phyloP scores from a whole-genome alignment of 2,113 vertebrate species.

The Cochlearius cochlearius region DNA sequence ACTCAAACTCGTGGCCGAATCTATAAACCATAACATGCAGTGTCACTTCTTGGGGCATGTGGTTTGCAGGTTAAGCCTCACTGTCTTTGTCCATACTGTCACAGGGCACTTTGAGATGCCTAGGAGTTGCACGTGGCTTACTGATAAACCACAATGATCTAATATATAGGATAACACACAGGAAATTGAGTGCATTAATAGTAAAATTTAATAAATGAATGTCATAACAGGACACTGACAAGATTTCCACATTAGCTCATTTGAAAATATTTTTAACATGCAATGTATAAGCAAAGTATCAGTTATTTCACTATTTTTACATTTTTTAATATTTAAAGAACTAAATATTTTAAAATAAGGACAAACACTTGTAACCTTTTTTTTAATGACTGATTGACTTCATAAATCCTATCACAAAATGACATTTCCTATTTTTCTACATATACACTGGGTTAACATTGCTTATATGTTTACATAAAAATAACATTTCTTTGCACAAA shows the following conservation, averaged over 20 bases:
- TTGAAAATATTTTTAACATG: background rate
- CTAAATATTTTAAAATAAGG: background rate
- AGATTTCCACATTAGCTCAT: background rate
- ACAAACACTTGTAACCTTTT: background rate
- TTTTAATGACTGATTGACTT: background rate
- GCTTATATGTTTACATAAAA: slow-evolving; percentile 28
- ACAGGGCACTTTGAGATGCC: background rate
- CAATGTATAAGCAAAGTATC: background rate
- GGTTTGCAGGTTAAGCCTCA: background rate
- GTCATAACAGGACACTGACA: background rate
- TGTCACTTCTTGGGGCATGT: background rate
- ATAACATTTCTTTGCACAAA: slow-evolving; percentile 14
- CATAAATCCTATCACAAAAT: background rate
- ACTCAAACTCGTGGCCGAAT: background rate
- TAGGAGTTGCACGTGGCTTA: background rate
- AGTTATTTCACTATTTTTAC: background rate
- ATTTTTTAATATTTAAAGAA: background rate
- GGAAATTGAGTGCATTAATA: background rate
- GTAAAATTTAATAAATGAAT: background rate
- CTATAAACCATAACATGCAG: background rate
- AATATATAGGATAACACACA: background rate
- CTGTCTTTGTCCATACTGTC: background rate
- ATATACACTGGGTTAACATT: background rate
- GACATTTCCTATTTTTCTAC: background rate
- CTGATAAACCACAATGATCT: background rate